Percentiles rank a stretch among this genome's conserved stretches.
Evolutionary conservation across 2,888 invertebrate species (phyloP).

Genomic region (Plemyria rubiginata): DNA sequence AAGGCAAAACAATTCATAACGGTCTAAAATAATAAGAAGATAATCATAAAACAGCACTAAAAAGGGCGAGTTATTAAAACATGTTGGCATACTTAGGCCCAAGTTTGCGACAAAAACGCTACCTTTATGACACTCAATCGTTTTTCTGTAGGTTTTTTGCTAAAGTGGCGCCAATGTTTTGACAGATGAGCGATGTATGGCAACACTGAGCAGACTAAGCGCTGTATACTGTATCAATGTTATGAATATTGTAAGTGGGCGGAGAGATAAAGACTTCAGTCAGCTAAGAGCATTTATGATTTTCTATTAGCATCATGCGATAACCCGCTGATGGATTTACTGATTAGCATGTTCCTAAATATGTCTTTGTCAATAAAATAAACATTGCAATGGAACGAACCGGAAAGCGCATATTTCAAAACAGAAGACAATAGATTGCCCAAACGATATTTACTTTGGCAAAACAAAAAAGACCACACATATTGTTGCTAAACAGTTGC

Average conservation of each 20-base stretch:
- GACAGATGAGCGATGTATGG: constrained; percentile 38
- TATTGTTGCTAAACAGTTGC: constrained; percentile 31
- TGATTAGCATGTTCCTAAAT: constrained; percentile 34
- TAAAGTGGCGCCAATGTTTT: constrained; percentile 43
- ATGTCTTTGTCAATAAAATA: constrained; percentile 39
- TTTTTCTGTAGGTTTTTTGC: constrained; percentile 36
- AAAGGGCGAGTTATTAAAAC: constrained; percentile 18
- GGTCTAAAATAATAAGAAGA: constrained; percentile 7
- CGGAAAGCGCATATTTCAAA: constrained; percentile 46
- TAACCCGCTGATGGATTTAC: constrained; percentile 25
- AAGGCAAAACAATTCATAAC: constrained; percentile 2
- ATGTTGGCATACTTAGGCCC: constrained; percentile 22
- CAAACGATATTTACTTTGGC: constrained; percentile 63
- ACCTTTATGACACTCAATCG: constrained; percentile 29
- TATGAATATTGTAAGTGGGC: constrained; percentile 37
- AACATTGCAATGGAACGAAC: constrained; percentile 44
- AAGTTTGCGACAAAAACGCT: constrained; percentile 23
- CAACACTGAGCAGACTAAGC: constrained; percentile 28
- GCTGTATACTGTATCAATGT: constrained; percentile 27
- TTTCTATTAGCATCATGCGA: constrained; percentile 32
- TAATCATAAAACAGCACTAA: constrained; percentile 19
- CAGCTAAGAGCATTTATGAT: constrained; percentile 35
- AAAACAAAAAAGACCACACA: constrained; percentile 69
- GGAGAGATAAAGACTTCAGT: constrained; percentile 35
- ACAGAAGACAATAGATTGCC: constrained; percentile 48